A percentile compares a stretch with the other conserved stretches of the same genome.
Conservation (phyloP, 2,113 vertebrate species). For the Poecilia latipinna region DNA sequence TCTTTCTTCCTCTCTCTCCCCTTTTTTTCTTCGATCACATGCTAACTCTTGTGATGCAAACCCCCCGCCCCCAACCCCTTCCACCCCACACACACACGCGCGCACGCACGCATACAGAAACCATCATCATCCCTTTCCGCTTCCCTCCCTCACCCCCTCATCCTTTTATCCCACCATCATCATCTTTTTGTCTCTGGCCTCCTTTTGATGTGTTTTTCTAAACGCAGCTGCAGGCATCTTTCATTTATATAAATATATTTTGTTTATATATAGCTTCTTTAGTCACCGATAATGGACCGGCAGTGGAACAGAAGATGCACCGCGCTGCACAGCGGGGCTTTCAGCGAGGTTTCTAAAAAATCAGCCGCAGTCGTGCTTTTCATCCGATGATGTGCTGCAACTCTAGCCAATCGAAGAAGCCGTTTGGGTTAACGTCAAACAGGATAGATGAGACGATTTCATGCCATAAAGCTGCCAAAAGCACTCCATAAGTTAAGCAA, state of each 20-base stretch:
- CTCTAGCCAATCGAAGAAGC: neutral
- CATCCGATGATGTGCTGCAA: neutral
- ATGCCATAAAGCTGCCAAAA: neutral
- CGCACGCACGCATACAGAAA: neutral
- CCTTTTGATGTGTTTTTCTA: constrained; percentile 55
- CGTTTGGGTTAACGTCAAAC: constrained; percentile 32
- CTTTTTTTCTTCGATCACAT: constrained; percentile 16
- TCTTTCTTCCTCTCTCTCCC: constrained; percentile 21
- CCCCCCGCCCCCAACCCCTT: constrained; percentile 17
- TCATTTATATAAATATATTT: constrained; percentile 25
- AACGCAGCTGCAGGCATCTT: constrained; percentile 58
- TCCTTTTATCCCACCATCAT: constrained; percentile 68
- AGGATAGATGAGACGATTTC: constrained; percentile 6
- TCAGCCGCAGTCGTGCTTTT: constrained; percentile 33
- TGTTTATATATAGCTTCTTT: constrained; percentile 43
- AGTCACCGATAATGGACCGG: constrained; percentile 48
- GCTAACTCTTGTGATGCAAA: constrained; percentile 26
- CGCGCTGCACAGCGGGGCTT: constrained; percentile 7
- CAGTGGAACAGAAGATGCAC: constrained; percentile 25
- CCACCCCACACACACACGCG: constrained; percentile 2
- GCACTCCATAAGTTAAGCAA: neutral
- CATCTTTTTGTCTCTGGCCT: constrained; percentile 73
- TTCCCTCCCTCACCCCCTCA: constrained; percentile 63
- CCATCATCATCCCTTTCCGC: constrained; percentile 50
- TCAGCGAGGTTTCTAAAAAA: constrained; percentile 38